Percentiles rank a stretch among this genome's conserved stretches.
Conservation (phyloP, 2,888 invertebrate genomes). For the Spilarctia lutea region DNA sequence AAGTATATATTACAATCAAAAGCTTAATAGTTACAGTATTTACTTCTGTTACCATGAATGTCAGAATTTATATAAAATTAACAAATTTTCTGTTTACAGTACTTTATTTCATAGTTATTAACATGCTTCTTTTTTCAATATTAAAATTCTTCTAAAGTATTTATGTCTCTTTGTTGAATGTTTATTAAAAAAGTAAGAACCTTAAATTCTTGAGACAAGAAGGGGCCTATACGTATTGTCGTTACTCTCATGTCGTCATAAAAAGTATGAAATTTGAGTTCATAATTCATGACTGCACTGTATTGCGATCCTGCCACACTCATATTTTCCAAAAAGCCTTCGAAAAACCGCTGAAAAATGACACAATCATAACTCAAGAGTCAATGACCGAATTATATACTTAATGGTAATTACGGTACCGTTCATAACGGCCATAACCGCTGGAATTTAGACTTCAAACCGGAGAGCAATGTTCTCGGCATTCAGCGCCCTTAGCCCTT, state of each 20-base stretch:
- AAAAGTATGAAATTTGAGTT: background rate
- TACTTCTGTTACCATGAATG: too few relatives aligned
- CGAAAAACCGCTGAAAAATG: background rate
- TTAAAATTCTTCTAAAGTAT: background rate
- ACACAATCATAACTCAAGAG: slow-evolving; percentile 6
- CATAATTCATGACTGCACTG: background rate
- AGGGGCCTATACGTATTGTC: background rate
- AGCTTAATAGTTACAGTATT: background rate
- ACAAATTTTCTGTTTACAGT: background rate
- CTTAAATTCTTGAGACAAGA: background rate
- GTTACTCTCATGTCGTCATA: background rate
- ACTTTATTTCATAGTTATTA: background rate
- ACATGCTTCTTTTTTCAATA: background rate
- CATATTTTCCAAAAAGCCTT: background rate
- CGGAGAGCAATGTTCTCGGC: slow-evolving; percentile 14
- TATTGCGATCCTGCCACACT: background rate
- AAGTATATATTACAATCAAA: too few relatives aligned
- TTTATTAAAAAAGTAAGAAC: background rate
- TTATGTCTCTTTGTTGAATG: too few relatives aligned
- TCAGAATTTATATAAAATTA: background rate
- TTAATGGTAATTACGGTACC: slow-evolving; percentile 10
- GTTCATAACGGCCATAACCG: slow-evolving; percentile 13
- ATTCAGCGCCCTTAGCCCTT: slow-evolving; percentile 13
- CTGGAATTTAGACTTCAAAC: slow-evolving; percentile 6
- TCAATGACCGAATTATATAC: slow-evolving; percentile 13